Conservation (phyloP, 2,797 vertebrate genomes). For the Alcedo quadribrachys region DNA sequence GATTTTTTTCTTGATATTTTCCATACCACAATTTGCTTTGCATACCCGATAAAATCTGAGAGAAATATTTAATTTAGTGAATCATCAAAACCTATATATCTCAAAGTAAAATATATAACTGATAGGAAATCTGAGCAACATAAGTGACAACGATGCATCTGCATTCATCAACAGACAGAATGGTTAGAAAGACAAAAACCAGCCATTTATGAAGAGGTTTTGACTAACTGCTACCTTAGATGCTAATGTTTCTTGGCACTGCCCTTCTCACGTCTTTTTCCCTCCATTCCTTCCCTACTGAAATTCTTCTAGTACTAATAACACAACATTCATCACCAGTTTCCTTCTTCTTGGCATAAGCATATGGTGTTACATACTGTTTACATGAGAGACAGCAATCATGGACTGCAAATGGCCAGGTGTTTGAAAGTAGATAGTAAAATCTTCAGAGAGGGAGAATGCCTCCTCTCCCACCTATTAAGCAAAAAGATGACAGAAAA, state of each 20-base stretch:
- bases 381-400: background rate
- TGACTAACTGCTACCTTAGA: background rate
- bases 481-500: background rate
- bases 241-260: background rate
- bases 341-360: background rate
- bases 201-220: background rate
- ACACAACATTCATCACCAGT: background rate
- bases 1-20: background rate
- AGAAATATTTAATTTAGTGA: background rate
- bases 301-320: background rate
- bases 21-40: background rate
- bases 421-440: background rate
- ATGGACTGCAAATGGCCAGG: background rate
- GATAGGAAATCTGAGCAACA: background rate
- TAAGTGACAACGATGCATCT: background rate
- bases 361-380: background rate
- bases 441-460: background rate
- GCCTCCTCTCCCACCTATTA: background rate
- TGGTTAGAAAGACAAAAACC: background rate
- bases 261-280: background rate
- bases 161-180: background rate
- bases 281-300: background rate
- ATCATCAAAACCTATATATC: background rate
- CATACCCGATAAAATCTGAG: background rate
- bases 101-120: background rate